Conservation (phyloP, 2,113 vertebrate genomes). For the Noctilio leporinus region DNA sequence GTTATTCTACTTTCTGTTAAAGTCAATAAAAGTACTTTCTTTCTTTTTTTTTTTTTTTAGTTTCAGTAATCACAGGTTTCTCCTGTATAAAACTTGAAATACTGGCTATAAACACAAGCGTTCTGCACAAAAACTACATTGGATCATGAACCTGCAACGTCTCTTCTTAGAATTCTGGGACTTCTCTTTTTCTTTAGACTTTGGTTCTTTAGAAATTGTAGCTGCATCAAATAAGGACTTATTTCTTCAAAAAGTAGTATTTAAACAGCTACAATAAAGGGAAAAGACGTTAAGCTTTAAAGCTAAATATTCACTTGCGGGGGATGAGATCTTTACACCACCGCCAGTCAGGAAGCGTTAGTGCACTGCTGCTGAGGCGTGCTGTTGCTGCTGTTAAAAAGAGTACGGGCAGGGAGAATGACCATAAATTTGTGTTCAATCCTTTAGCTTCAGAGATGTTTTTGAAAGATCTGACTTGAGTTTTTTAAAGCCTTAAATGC, state of each 20-base stretch:
- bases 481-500: constrained; percentile 26
- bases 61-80: background rate
- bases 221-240: constrained; percentile 21
- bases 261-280: constrained; percentile 30
- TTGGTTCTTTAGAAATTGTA: constrained; percentile 42
- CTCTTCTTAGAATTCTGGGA: constrained; percentile 10
- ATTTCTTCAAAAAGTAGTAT: constrained; percentile 40
- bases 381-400: background rate
- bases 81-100: background rate
- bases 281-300: constrained; percentile 15
- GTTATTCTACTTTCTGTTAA: constrained; percentile 22
- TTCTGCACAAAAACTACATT: constrained; percentile 1
- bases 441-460: background rate
- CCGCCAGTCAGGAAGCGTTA: constrained; percentile 8
- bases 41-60: background rate
- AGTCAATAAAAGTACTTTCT: background rate
- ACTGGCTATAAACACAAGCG: background rate
- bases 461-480: background rate
- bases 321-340: background rate
- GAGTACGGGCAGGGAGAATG: background rate
- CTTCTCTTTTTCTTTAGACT: background rate
- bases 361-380: background rate
- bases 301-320: constrained; percentile 24
- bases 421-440: background rate
- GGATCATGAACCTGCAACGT: constrained; percentile 1